These are phyloP conservation scores for Nasonia oneida DNA, from an alignment of 2,888 invertebrate genomes.

Conservation along the genomic window DNA sequence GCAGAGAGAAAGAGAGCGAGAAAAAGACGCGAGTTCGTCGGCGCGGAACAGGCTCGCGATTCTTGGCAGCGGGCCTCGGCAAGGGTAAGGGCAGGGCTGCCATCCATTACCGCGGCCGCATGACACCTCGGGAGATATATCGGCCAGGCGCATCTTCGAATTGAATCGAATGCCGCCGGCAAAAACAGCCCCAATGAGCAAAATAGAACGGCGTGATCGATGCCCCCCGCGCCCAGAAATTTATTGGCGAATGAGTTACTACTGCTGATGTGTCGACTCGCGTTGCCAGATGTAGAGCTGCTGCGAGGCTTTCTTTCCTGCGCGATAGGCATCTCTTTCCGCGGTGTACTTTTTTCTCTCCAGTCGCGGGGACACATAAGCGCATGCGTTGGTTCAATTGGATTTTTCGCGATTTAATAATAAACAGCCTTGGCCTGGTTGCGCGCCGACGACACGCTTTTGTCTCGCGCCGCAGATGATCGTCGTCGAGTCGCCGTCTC, in stretches of 20 bases:
- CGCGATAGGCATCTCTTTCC: not conserved
- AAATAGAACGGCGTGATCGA: constrained; percentile 79
- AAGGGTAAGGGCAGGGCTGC: constrained; percentile 77
- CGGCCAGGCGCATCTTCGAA: constrained; percentile 77
- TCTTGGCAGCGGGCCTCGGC: constrained; percentile 76
- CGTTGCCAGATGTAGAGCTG: constrained; percentile 14
- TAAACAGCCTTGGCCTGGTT: not conserved
- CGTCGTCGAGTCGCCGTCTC: no score
- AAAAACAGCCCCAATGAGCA: constrained; percentile 75
- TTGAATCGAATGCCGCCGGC: constrained; percentile 77
- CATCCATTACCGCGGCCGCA: constrained; percentile 76
- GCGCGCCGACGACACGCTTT: no score
- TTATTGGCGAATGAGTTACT: constrained; percentile 78
- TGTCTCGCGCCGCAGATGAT: no score
- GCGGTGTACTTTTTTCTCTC: not conserved
- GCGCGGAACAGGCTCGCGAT: constrained; percentile 64
- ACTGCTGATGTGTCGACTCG: constrained; percentile 42
- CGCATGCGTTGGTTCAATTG: not conserved
- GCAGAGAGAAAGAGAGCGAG: not conserved
- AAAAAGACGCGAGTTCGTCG: not conserved
- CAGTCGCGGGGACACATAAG: no score
- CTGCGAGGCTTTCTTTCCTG: constrained; percentile 5
- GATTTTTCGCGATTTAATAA: constrained; percentile 7
- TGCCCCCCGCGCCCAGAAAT: constrained; percentile 72
- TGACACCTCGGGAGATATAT: constrained; percentile 78